Evolutionary conservation across 2,888 invertebrate species (phyloP).

Genomic region (Himalopsyche kuldschensis): DNA sequence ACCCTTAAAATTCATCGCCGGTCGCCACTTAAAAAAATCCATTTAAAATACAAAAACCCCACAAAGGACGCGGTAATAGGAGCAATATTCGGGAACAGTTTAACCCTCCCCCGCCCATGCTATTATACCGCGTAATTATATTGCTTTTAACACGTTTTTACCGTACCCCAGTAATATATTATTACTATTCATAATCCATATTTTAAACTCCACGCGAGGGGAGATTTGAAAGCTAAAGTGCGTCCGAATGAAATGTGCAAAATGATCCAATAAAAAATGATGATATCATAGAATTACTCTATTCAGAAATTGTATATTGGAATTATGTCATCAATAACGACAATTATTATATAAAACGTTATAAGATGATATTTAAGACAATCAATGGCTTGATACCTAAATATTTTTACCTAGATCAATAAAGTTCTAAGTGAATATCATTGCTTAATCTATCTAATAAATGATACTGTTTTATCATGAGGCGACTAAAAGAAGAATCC

Average conservation of each 20-base stretch:
- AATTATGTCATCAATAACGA: too few species aligned
- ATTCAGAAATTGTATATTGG: too few species aligned
- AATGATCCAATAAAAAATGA: not conserved
- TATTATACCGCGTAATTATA: constrained; percentile 34
- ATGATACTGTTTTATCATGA: too few species aligned
- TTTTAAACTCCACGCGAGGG: not conserved
- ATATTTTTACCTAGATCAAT: too few species aligned
- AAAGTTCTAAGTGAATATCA: too few species aligned
- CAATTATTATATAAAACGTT: too few species aligned
- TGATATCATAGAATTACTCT: too few species aligned
- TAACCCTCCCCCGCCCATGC: constrained; percentile 30
- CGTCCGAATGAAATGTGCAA: not conserved
- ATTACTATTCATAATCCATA: constrained; percentile 1
- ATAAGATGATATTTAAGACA: too few species aligned
- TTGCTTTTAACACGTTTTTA: constrained; percentile 38
- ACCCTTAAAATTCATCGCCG: not conserved
- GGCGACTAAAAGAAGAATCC: too few species aligned
- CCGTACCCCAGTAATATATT: not conserved
- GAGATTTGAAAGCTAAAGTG: not conserved
- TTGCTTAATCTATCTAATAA: too few species aligned
- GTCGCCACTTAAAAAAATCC: constrained; percentile 28
- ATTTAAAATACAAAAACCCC: constrained; percentile 18
- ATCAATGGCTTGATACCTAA: too few species aligned
- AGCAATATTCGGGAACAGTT: constrained; percentile 31
- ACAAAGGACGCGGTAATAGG: not conserved